Percentiles rank a stretch among this genome's conserved stretches.
phyloP scores from a whole-genome alignment of 2,797 vertebrate genomes.

The Limosa lapponica region DNA sequence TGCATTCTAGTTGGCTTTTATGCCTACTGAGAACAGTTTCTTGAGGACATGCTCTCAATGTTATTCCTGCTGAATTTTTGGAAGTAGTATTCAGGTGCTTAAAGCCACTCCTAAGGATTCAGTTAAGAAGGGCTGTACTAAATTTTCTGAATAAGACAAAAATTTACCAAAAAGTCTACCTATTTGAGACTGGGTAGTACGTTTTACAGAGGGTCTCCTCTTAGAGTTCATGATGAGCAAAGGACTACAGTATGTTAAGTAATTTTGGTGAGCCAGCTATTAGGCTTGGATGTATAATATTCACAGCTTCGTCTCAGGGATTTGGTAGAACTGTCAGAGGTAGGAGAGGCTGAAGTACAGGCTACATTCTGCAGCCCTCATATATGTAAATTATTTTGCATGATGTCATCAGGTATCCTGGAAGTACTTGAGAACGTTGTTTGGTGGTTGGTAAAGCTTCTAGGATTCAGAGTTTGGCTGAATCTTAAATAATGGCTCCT shows the following conservation, averaged over 20 bases:
- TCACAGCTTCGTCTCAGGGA: too few species aligned
- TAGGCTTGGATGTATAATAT: too few species aligned
- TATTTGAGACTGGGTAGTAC: rapidly evolving
- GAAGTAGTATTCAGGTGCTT: neutral
- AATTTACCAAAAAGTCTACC: neutral
- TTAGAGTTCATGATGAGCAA: rapidly evolving
- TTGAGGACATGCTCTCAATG: neutral
- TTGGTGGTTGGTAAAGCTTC: neutral
- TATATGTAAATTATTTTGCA: rapidly evolving
- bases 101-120: neutral
- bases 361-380: rapidly evolving
- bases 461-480: neutral
- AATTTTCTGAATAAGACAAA: neutral
- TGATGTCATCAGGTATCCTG: neutral
- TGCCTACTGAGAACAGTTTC: rapidly evolving
- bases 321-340: neutral
- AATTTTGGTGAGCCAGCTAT: neutral
- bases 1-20: neutral
- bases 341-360: neutral
- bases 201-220: neutral
- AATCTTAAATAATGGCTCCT: neutral
- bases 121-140: neutral
- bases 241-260: neutral
- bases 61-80: neutral
- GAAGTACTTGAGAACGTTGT: neutral